Evolutionary conservation across 2,888 invertebrate species (phyloP).

Genomic region (Fragum sueziense): DNA sequence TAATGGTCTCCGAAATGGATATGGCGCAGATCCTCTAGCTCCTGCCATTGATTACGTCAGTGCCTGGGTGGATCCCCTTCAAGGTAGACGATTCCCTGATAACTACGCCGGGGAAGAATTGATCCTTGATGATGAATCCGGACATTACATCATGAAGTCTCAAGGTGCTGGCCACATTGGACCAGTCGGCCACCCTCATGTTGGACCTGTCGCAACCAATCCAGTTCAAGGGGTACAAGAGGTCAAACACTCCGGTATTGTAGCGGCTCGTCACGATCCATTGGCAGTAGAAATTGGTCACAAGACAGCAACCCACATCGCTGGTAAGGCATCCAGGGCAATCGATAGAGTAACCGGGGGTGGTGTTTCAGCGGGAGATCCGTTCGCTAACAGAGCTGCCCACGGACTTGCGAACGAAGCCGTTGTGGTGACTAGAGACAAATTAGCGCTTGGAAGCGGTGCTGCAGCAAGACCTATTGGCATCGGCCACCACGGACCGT

Average conservation of each 20-base stretch:
- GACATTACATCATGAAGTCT: slow-evolving; percentile 16
- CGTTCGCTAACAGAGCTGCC: slow-evolving; percentile 38
- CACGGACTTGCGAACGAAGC: slow-evolving; percentile 41
- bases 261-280: slow-evolving; percentile 32
- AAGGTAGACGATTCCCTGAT: slow-evolving; percentile 22
- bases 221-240: slow-evolving; percentile 45
- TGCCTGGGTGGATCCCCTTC: slow-evolving; percentile 36
- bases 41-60: background rate
- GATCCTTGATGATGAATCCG: slow-evolving; percentile 8
- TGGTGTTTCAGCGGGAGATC: slow-evolving; percentile 33
- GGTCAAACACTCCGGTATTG: slow-evolving; percentile 35
- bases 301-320: slow-evolving; percentile 30
- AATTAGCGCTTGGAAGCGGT: slow-evolving; percentile 27
- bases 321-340: slow-evolving; percentile 17
- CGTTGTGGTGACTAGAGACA: slow-evolving; percentile 36
- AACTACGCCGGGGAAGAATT: slow-evolving; percentile 32
- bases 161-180: background rate
- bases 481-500: background rate
- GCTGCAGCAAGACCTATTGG: slow-evolving; percentile 3
- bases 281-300: slow-evolving; percentile 38
- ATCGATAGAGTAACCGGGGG: slow-evolving; percentile 43
- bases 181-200: background rate
- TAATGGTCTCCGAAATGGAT: slow-evolving; percentile 18
- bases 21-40: background rate
- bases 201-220: background rate